Conservation (phyloP, 30 jellyfish, hydroid and myxozoan species). For the Hydractinia echinata region DNA sequence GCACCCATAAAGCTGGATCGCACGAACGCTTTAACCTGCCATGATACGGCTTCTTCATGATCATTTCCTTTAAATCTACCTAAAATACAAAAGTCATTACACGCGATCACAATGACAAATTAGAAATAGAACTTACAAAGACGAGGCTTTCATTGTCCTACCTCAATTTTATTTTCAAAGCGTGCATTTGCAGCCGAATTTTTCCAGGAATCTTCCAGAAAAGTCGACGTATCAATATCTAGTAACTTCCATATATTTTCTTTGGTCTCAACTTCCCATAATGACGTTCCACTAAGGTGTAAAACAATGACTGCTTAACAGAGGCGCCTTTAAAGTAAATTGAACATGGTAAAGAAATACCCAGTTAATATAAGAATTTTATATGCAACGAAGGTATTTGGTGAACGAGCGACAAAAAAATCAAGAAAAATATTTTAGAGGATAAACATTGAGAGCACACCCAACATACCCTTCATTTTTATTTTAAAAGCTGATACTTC, state of each 20-base stretch:
- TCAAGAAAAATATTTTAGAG: too few relatives aligned
- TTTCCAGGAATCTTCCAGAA: conserved; percentile 44
- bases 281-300: conserved; percentile 26
- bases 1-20: conserved; percentile 62
- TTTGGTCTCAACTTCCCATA: conserved; percentile 46
- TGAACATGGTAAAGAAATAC: too few relatives aligned
- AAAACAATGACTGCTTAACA: too few relatives aligned
- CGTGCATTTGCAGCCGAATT: conserved; percentile 20
- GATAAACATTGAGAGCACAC: too few relatives aligned
- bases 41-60: conserved; percentile 22
- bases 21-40: conserved; percentile 29
- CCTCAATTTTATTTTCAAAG: conserved; percentile 37
- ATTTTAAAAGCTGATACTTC: too few relatives aligned
- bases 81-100: not conserved
- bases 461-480: too few relatives aligned
- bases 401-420: too few relatives aligned
- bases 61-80: conserved; percentile 45
- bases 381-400: too few relatives aligned
- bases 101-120: too few relatives aligned
- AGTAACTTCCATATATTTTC: conserved; percentile 14
- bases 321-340: too few relatives aligned
- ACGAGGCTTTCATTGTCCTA: not conserved
- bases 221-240: conserved; percentile 35
- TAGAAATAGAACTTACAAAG: not conserved
- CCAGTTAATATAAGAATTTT: too few relatives aligned